A percentile compares a stretch with the other conserved stretches of the same genome.
These are phyloP conservation scores for Dreissena polymorpha DNA, from an alignment of 1,140 invertebrate genomes.

Conservation along the genomic window DNA sequence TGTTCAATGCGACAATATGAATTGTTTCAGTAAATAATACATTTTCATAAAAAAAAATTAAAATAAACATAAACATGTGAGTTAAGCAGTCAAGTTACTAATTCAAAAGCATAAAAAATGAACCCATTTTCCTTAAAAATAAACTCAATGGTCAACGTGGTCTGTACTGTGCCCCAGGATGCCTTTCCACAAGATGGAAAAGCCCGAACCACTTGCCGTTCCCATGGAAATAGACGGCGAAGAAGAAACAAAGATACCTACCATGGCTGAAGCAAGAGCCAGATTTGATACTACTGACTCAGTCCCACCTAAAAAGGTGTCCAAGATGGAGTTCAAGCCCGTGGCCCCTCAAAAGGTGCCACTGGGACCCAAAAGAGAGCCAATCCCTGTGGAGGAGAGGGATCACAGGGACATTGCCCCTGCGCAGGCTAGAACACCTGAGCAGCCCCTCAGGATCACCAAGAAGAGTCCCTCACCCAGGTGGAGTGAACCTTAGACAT, in stretches of 20 bases:
- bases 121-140: too few relatives aligned
- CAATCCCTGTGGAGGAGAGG: conserved; percentile 22
- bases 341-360: conserved; percentile 23
- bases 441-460: conserved; percentile 29
- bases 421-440: not conserved
- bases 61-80: too few relatives aligned
- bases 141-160: too few relatives aligned
- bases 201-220: conserved; percentile 45
- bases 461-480: conserved; percentile 46
- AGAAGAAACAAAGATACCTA: conserved; percentile 60
- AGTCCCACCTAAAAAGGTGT: conserved; percentile 27
- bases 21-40: too few relatives aligned
- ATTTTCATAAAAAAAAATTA: too few relatives aligned
- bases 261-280: conserved; percentile 59
- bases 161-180: conserved; percentile 8
- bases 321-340: conserved; percentile 42
- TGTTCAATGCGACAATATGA: too few relatives aligned
- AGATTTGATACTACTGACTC: conserved; percentile 57
- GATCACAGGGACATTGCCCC: conserved; percentile 33
- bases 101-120: too few relatives aligned
- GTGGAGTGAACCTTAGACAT: conserved; percentile 60
- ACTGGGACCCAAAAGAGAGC: not conserved
- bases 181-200: conserved; percentile 45
- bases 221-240: conserved; percentile 58
- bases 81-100: too few relatives aligned